These are phyloP conservation scores for Pterocles gutturalis DNA, from an alignment of 2,113 vertebrate genomes.

Conservation along the genomic window DNA sequence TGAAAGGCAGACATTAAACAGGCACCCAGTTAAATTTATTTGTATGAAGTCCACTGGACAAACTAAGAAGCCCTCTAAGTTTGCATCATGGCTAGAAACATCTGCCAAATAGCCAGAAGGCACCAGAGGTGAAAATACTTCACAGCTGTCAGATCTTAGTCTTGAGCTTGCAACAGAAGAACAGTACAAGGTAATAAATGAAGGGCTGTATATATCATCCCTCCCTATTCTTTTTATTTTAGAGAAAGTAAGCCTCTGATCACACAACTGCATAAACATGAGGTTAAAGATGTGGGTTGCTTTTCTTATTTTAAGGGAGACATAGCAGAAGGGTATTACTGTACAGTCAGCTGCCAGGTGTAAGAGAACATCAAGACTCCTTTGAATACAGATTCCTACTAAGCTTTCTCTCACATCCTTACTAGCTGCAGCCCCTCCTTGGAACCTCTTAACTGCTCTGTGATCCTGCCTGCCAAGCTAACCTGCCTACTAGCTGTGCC, in stretches of 20 bases:
- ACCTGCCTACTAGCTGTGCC: fast-evolving
- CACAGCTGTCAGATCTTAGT: background rate
- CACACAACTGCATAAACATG: background rate
- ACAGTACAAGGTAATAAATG: background rate
- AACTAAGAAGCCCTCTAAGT: background rate
- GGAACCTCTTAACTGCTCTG: background rate
- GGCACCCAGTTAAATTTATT: background rate
- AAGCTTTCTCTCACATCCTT: background rate
- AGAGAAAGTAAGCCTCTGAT: background rate
- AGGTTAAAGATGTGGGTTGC: fast-evolving
- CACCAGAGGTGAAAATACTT: background rate
- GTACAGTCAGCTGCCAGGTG: background rate
- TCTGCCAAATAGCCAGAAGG: background rate
- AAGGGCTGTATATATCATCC: background rate
- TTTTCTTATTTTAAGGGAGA: background rate
- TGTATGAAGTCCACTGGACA: background rate
- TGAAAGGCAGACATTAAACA: background rate
- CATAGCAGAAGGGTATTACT: background rate
- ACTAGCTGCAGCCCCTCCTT: background rate
- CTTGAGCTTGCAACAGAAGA: background rate
- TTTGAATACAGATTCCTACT: background rate
- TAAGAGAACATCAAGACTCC: background rate
- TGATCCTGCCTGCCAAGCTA: background rate
- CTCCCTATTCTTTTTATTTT: background rate
- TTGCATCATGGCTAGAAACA: background rate